Evolutionary conservation across 2,888 invertebrate species (phyloP), one percentile per base, ranked within the genome.

Genomic region (Furcula furcula): DNA sequence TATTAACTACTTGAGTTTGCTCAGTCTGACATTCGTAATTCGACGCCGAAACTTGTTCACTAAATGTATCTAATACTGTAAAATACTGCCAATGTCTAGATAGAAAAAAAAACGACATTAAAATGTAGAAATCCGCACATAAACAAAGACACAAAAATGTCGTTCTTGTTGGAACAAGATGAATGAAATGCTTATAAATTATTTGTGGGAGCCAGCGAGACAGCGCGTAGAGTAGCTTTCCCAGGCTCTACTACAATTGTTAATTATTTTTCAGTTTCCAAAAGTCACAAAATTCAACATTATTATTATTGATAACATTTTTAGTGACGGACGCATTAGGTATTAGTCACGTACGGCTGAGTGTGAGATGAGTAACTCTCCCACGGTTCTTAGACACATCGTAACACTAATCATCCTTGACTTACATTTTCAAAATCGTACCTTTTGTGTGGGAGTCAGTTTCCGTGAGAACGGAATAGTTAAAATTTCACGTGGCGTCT

Each of bases 341-440:
- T 57, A 65, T 68, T 65, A 66, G 63, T 70, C 62, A 66, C 56
- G 56, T 68, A 50, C 49, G 49, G 56, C 50, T 55, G 55, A 35
- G 60, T 60, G 66, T 59, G 63, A 60, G 66, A 66, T 68, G 65
- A 64, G 57, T 57, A 65, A 65, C 65, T 76, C 68, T 84, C 83
- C 80, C 85, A 85, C 85, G 83, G 73, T 76, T 70, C 71, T 66
- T 65, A 73, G 63, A 65, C 65, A 60, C 70, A 67, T 71, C 71
- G 70, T 66, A 70, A 69, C 64, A 76, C 75, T 68, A 74, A 74
- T 73, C 73, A 83, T 81, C 82, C 84, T 85, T 86, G 84, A 78
- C 84, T 82, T 76, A 84, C 78, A 79, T 85, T 83, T 80, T 75
- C 63, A 75, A 79, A 79, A 81, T 80, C 75, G 72, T 76, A 82